Conservation (phyloP, 2,797 vertebrate species). For the Anomalospiza imberbis region DNA sequence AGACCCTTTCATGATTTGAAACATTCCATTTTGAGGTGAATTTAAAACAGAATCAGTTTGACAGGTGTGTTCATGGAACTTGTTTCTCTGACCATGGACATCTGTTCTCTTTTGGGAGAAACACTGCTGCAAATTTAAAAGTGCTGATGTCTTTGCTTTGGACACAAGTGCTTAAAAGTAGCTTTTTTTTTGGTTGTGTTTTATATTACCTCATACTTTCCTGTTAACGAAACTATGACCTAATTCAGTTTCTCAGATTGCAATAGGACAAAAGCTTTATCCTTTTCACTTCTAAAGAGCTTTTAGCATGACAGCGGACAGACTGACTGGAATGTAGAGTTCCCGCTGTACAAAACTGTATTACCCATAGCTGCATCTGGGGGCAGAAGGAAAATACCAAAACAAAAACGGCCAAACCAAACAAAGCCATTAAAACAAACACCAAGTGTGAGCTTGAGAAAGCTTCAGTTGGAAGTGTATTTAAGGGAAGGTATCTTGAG, state of each 20-base stretch:
- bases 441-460: not conserved
- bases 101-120: slow-evolving; percentile 50
- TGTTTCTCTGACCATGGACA: not conserved
- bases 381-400: rapidly evolving
- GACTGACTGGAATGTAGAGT: not conserved
- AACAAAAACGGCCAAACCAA: not conserved
- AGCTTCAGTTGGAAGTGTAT: not conserved
- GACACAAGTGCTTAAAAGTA: slow-evolving; percentile 23
- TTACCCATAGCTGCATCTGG: not conserved
- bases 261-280: not conserved
- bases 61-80: not conserved
- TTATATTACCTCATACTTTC: not conserved
- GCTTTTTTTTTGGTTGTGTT: slow-evolving; percentile 2
- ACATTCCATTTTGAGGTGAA: slow-evolving; percentile 52
- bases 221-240: not conserved
- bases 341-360: not conserved
- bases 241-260: not conserved
- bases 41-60: slow-evolving; percentile 39
- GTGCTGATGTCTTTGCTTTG: not conserved
- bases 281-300: not conserved
- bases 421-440: not conserved
- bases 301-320: not conserved
- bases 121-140: slow-evolving; percentile 24
- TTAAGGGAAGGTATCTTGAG: not conserved
- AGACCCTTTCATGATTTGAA: slow-evolving; percentile 60